Evolutionary conservation across 2,113 vertebrate genomes (phyloP).

Genomic region (Quiscalus mexicanus): DNA sequence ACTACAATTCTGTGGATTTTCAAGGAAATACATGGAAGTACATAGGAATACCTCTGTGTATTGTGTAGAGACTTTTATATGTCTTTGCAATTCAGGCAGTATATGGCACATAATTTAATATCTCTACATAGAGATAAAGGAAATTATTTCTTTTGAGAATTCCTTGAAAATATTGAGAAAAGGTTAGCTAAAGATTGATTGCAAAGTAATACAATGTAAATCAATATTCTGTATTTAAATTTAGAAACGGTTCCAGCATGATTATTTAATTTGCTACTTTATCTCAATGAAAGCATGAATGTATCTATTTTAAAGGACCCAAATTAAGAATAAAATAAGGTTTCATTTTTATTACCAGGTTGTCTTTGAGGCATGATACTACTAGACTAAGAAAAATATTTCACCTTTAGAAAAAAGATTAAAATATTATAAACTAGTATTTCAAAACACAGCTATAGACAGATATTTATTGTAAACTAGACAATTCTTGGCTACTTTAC

Average conservation of each 20-base stretch:
- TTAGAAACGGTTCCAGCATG: neutral
- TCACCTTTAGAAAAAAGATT: neutral
- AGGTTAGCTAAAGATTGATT: neutral
- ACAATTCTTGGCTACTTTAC: neutral
- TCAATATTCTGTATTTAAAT: constrained; percentile 4
- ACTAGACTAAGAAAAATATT: neutral
- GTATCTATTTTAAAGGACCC: neutral
- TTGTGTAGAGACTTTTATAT: neutral
- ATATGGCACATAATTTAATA: neutral
- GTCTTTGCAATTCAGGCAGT: neutral
- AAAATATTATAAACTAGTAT: neutral
- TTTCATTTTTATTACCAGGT: neutral
- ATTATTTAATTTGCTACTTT: neutral
- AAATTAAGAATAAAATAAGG: neutral
- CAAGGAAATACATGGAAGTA: neutral
- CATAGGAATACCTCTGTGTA: neutral
- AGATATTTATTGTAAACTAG: neutral
- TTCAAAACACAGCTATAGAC: neutral
- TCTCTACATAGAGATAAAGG: neutral
- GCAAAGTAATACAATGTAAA: neutral
- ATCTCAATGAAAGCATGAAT: neutral
- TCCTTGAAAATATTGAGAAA: neutral
- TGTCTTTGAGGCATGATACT: neutral
- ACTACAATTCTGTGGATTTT: neutral
- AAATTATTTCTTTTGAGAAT: neutral